Conservation (phyloP, 2,888 invertebrate species). For the Tuberolachnus salignus region DNA sequence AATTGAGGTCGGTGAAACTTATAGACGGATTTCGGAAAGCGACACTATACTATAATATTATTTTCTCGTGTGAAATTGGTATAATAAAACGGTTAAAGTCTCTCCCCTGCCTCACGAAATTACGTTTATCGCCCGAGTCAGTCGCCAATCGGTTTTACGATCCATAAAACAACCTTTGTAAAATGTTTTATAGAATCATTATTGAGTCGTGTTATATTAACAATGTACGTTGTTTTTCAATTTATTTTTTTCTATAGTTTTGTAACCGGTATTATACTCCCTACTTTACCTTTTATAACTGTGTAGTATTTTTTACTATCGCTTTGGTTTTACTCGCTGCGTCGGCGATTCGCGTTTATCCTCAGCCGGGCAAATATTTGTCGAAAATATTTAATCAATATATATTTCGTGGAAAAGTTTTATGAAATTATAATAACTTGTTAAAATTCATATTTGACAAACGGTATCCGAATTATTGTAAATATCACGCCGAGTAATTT, state of each 20-base stretch:
- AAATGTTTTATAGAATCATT: not conserved
- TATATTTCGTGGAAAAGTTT: not conserved
- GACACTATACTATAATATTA: not conserved
- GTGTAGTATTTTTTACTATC: not conserved
- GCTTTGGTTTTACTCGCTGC: not conserved
- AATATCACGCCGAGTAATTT: too few species aligned
- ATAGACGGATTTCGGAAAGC: not conserved
- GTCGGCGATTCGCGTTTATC: not conserved
- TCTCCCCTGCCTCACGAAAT: not conserved
- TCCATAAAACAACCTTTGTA: conserved; percentile 27
- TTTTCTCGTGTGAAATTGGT: not conserved
- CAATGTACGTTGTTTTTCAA: not conserved
- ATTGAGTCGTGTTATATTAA: conserved; percentile 6
- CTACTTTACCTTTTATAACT: not conserved
- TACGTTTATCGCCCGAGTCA: not conserved
- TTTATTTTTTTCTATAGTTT: not conserved
- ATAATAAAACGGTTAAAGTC: conserved; percentile 38
- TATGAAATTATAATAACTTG: not conserved
- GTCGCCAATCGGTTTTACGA: conserved; percentile 38
- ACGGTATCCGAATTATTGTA: not conserved
- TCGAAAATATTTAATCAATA: not conserved
- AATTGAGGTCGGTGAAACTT: not conserved
- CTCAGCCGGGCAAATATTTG: not conserved
- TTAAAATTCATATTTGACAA: not conserved
- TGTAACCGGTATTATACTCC: not conserved